These are phyloP conservation scores for Bagarius yarrelli DNA, from an alignment of 2,113 vertebrate species.

Conservation along the genomic window DNA sequence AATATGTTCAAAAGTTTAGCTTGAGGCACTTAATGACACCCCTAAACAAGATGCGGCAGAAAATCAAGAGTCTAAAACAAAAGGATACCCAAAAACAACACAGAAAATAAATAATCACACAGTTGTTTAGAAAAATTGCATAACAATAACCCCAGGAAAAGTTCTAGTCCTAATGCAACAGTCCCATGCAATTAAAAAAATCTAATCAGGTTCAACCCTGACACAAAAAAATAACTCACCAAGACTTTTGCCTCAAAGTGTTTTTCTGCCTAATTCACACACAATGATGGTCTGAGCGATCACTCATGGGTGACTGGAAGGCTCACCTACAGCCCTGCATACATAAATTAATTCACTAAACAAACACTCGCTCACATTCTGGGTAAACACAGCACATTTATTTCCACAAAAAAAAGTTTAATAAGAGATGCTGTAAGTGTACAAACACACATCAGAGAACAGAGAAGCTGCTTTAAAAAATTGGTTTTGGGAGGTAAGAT, in stretches of 20 bases:
- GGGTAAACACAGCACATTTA: constrained; percentile 2
- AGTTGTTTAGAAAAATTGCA: constrained; percentile 1
- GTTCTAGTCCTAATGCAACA: constrained; percentile 2
- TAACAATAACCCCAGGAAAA: constrained; percentile 8
- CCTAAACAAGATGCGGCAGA: too few relatives aligned
- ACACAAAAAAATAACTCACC: constrained; percentile 34
- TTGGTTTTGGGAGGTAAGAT: constrained; percentile 59
- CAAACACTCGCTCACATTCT: constrained; percentile 21
- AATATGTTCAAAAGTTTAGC: too few relatives aligned
- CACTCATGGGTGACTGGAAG: background rate
- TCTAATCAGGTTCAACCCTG: constrained; percentile 37
- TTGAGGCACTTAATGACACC: too few relatives aligned
- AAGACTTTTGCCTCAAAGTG: constrained; percentile 17
- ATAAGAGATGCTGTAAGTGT: constrained; percentile 13
- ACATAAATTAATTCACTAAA: constrained; percentile 29
- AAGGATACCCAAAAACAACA: too few relatives aligned
- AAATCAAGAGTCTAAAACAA: too few relatives aligned
- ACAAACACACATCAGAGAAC: constrained; percentile 18
- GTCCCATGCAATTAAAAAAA: constrained; percentile 14
- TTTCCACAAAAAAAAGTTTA: background rate
- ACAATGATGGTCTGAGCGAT: constrained; percentile 29
- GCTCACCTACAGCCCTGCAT: constrained; percentile 36
- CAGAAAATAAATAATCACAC: background rate
- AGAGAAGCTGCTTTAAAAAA: constrained; percentile 62
- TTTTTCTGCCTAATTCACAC: constrained; percentile 22